phyloP scores from a whole-genome alignment of 2,888 invertebrate genomes.

The Brachycybe producta region DNA sequence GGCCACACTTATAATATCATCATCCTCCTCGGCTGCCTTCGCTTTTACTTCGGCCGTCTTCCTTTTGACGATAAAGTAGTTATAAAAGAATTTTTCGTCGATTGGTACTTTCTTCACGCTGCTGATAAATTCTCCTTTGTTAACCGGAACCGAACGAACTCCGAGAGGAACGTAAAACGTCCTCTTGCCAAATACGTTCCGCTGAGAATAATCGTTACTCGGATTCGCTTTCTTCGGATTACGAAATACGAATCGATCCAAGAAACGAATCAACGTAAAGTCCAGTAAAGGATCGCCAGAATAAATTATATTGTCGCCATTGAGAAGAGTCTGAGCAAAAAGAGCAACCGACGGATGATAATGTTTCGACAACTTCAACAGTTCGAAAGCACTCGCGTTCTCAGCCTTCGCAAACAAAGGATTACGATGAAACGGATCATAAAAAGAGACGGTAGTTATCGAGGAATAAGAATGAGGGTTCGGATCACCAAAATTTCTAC shows the following conservation, averaged over 20 bases:
- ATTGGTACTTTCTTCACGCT: constrained; percentile 64
- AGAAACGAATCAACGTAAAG: constrained; percentile 75
- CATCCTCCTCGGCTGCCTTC: constrained; percentile 43
- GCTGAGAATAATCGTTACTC: not conserved
- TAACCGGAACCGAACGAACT: constrained; percentile 54
- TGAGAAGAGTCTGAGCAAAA: constrained; percentile 65
- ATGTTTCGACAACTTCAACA: constrained; percentile 54
- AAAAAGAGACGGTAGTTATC: too few relatives aligned
- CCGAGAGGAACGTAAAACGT: constrained; percentile 51
- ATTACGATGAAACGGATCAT: constrained; percentile 53
- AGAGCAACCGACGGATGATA: constrained; percentile 84
- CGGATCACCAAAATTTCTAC: too few relatives aligned
- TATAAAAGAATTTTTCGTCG: constrained; percentile 75
- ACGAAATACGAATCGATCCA: constrained; percentile 90
- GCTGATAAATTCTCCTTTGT: constrained; percentile 55
- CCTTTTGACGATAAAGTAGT: constrained; percentile 35
- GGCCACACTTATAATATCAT: constrained; percentile 55
- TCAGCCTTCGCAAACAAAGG: constrained; percentile 71
- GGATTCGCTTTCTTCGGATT: constrained; percentile 45
- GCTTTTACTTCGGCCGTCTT: constrained; percentile 20
- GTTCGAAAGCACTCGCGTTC: constrained; percentile 55
- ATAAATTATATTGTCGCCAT: constrained; percentile 61
- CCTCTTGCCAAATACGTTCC: constrained; percentile 23
- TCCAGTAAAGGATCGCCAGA: constrained; percentile 87
- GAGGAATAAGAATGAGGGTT: too few relatives aligned